Evolutionary conservation across 2,113 vertebrate species (phyloP), one percentile per base, ranked within the genome.

Genomic region (Verasper variegatus): DNA sequence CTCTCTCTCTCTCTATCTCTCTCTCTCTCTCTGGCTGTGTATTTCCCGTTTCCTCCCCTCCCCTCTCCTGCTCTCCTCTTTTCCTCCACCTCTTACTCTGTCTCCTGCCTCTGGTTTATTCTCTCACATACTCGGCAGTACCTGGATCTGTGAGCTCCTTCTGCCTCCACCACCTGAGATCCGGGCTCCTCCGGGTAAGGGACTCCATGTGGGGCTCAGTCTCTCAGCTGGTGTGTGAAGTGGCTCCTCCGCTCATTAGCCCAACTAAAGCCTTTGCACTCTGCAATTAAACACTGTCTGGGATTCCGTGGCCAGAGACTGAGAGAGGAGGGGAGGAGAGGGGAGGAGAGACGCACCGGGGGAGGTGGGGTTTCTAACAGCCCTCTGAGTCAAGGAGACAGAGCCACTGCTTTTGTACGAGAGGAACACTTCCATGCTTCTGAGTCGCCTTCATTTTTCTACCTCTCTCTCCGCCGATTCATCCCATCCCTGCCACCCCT

Each of bases 241-340:
- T 17, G 64, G 76, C 81, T 82, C 75, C 88, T 80, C 76, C 83
- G 78, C 85, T 90, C 86, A 87, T 92, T 88, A 88, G 85, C 40
- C 86, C 73, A 68, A 88, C 84, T 84, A 71, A 83, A 90, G 90
- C 74, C 81, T 84, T 86, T 88, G 89, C 89, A 86, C 91, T 84
- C 92, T 85, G 89, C 92, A 95, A 94, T 95, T 94, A 94, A 94
- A 94, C 64, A 75, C 90, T 93, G 94, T 90, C 91, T 92, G 92
- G 91, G 93, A 94, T 91, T 94, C 92, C 86, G 93, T 77, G 75
- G 91, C 86, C 85, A 71, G 69, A 88, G 82, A 84, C 74, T 68
- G 86, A 81, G 78, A 79, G 82, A 84, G 68, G 74, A 78, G 82
- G 86, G 83, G 86, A 88, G 76, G 84, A 74, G 86, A 85, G 80